A percentile compares a stretch with the other conserved stretches of the same genome.
Conservation (phyloP, 2,888 invertebrate species). For the Tubulanus polymorphus region DNA sequence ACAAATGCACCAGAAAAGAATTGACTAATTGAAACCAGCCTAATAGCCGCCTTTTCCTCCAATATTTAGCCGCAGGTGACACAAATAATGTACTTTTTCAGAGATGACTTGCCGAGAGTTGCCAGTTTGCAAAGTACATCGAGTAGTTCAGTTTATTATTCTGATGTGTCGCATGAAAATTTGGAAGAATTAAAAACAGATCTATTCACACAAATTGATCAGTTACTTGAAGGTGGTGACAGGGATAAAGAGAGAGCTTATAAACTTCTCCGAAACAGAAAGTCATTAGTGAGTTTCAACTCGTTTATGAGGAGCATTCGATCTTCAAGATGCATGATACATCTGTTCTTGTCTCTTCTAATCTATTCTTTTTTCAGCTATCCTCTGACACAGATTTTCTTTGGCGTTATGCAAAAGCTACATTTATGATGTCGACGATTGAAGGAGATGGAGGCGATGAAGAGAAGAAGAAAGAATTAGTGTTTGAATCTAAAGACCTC, state of each 20-base stretch:
- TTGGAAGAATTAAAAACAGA: too few relatives aligned
- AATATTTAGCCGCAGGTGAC: too few relatives aligned
- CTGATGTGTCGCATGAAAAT: not conserved
- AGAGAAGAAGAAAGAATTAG: constrained; percentile 48
- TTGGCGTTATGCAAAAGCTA: constrained; percentile 55
- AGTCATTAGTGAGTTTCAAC: not conserved
- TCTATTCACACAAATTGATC: constrained; percentile 42
- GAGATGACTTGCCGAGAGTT: too few relatives aligned
- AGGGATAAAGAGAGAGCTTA: constrained; percentile 46
- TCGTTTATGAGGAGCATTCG: not conserved
- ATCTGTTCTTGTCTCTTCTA: not conserved
- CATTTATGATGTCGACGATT: constrained; percentile 46
- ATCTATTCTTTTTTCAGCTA: constrained; percentile 24
- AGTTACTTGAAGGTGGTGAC: constrained; percentile 45
- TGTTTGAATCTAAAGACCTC: constrained; percentile 57
- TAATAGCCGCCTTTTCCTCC: too few relatives aligned
- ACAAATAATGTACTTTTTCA: too few relatives aligned
- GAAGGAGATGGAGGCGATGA: constrained; percentile 38
- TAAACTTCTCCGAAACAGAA: constrained; percentile 26
- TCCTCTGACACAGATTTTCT: constrained; percentile 45
- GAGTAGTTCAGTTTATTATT: not conserved
- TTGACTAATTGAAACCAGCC: too few relatives aligned
- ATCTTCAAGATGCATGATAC: too few relatives aligned
- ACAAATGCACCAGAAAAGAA: too few relatives aligned
- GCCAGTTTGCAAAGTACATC: too few relatives aligned